Percentiles rank a stretch among this genome's conserved stretches.
Evolutionary conservation across 2,888 invertebrate genomes (phyloP).

Genomic region (Platycheirus albimanus): DNA sequence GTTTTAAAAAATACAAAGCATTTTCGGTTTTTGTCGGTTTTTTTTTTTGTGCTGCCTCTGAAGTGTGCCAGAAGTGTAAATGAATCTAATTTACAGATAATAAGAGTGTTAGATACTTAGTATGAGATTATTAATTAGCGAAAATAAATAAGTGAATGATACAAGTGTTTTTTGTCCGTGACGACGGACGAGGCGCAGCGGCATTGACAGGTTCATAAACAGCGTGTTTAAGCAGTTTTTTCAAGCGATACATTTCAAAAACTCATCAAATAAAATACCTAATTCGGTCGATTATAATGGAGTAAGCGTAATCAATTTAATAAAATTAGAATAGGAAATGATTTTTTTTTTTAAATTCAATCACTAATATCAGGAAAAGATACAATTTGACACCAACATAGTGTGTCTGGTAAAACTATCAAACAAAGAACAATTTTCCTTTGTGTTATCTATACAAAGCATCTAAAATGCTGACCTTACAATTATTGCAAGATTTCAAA

Average conservation of each 20-base stretch:
- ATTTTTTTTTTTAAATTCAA: no score
- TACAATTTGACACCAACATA: no score
- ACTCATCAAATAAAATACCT: not conserved
- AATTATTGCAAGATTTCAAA: not conserved
- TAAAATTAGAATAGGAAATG: not conserved
- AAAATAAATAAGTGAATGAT: constrained; percentile 24
- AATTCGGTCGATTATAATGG: not conserved
- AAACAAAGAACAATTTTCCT: constrained; percentile 22
- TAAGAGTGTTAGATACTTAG: constrained; percentile 17
- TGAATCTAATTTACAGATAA: constrained; percentile 5
- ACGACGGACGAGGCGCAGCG: not conserved
- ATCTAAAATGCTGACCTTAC: constrained; percentile 16
- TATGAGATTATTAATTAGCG: constrained; percentile 10
- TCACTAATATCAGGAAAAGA: no score
- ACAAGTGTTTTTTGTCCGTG: not conserved
- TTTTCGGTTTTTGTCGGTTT: not conserved
- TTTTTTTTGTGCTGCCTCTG: not conserved
- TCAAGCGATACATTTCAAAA: not conserved
- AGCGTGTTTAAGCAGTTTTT: constrained; percentile 12
- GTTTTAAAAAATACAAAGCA: not conserved
- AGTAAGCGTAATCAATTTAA: constrained; percentile 5
- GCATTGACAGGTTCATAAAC: not conserved
- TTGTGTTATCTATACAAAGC: constrained; percentile 7
- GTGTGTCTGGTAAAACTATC: not conserved
- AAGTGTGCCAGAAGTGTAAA: constrained; percentile 16